Conservation (phyloP, 1,140 invertebrate genomes). For the Neelides sp. region DNA sequence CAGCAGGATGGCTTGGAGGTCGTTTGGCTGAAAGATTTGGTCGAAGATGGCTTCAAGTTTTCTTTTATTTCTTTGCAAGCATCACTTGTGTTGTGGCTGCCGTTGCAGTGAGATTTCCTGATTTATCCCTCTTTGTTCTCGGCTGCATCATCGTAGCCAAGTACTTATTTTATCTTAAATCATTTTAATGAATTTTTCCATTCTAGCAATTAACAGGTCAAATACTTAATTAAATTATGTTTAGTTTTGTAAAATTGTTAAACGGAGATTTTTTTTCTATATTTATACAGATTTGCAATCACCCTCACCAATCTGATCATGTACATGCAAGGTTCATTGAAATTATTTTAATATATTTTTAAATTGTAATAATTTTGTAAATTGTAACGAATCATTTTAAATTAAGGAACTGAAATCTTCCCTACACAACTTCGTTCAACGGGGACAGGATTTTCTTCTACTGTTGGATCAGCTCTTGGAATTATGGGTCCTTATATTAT, state of each 20-base stretch:
- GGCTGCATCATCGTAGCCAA: conserved; percentile 11
- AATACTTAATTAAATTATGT: conserved; percentile 1
- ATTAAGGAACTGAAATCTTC: conserved; percentile 38
- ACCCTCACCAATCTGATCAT: conserved; percentile 49
- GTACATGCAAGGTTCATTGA: conserved; percentile 39
- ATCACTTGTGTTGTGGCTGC: conserved; percentile 38
- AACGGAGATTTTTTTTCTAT: background rate
- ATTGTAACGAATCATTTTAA: too few relatives aligned
- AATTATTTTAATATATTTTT: too few relatives aligned
- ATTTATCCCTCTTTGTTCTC: conserved; percentile 6
- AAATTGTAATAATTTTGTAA: too few relatives aligned
- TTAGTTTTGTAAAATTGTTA: conserved; percentile 21
- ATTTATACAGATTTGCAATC: conserved; percentile 36
- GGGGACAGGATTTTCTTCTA: conserved; percentile 16
- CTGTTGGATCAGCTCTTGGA: conserved; percentile 4
- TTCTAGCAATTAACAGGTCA: background rate
- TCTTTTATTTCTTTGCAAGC: conserved; percentile 37
- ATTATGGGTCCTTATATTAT: conserved; percentile 15
- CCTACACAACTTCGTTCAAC: conserved; percentile 37
- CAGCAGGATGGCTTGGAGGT: conserved; percentile 37
- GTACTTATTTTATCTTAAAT: conserved; percentile 10
- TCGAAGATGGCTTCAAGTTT: conserved; percentile 40
- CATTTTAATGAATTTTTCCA: background rate
- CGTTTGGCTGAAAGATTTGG: conserved; percentile 39
- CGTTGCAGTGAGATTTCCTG: conserved; percentile 8